Evolutionary conservation across 2,797 vertebrate species (phyloP).

Genomic region (Sebastes elongatus): DNA sequence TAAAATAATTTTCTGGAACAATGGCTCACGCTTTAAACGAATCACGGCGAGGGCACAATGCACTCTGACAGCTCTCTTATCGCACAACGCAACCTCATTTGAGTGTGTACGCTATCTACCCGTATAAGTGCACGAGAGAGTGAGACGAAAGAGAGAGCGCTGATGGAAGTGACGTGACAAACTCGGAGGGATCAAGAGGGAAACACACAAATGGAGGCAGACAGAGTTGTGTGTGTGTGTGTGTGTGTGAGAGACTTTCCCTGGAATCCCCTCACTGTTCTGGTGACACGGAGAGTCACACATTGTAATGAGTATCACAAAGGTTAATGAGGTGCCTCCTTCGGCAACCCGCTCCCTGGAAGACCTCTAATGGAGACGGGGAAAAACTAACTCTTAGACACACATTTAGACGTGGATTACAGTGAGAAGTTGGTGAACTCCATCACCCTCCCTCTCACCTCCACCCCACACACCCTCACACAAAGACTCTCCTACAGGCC

Average conservation of each 20-base stretch:
- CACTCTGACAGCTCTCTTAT: conserved; percentile 34
- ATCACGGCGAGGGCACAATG: neutral
- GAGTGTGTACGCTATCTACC: neutral
- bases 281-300: conserved; percentile 43
- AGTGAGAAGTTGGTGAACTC: neutral
- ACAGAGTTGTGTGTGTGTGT: neutral
- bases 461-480: neutral
- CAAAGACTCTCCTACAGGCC: neutral
- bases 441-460: neutral
- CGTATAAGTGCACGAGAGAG: neutral
- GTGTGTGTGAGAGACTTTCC: conserved; percentile 6
- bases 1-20: conserved; percentile 31
- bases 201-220: neutral
- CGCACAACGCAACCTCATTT: neutral
- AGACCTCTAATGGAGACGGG: conserved; percentile 44
- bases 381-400: conserved; percentile 10
- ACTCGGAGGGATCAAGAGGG: neutral
- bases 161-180: neutral
- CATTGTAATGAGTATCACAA: conserved; percentile 55
- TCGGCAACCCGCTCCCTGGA: conserved; percentile 18
- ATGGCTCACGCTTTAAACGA: conserved; percentile 9
- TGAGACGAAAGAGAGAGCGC: neutral
- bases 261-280: conserved; percentile 29
- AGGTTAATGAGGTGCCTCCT: conserved; percentile 74
- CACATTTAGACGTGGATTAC: conserved; percentile 27